phyloP scores from a whole-genome alignment of 1,140 invertebrate species.

The Achatina immaculata region DNA sequence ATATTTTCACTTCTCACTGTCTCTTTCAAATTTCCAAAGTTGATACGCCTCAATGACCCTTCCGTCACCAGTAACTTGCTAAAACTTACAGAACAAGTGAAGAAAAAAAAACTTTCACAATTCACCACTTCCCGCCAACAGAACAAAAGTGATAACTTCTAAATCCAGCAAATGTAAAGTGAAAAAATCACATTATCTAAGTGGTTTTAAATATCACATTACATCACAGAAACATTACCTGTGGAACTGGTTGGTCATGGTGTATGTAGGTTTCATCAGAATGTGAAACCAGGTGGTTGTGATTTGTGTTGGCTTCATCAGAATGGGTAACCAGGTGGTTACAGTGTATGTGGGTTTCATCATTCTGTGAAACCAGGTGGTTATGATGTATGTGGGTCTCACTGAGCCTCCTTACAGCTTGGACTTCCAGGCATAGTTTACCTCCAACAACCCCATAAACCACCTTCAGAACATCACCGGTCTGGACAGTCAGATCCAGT shows the following conservation, averaged over 20 bases:
- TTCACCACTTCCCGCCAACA: neutral
- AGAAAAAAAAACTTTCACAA: neutral
- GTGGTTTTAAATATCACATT: neutral
- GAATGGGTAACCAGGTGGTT: no score
- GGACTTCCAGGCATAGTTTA: slow-evolving; percentile 2
- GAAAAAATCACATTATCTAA: neutral
- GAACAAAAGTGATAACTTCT: neutral
- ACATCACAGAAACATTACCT: slow-evolving; percentile 14
- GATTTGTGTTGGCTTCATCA: no score
- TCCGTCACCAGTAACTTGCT: no score
- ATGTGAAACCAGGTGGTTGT: no score
- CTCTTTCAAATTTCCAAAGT: neutral
- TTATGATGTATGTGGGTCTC: neutral
- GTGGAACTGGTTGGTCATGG: neutral
- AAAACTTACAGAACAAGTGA: no score
- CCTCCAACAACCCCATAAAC: neutral
- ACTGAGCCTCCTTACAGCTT: neutral
- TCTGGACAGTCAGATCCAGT: neutral
- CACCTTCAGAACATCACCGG: neutral
- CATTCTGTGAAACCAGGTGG: neutral
- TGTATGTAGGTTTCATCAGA: neutral
- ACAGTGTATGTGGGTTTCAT: no score
- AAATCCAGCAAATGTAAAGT: neutral
- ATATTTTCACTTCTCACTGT: no score
- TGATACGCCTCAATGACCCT: neutral